phyloP scores from a whole-genome alignment of 64 coral and sea anemone species.

The Anthopleura sola region DNA sequence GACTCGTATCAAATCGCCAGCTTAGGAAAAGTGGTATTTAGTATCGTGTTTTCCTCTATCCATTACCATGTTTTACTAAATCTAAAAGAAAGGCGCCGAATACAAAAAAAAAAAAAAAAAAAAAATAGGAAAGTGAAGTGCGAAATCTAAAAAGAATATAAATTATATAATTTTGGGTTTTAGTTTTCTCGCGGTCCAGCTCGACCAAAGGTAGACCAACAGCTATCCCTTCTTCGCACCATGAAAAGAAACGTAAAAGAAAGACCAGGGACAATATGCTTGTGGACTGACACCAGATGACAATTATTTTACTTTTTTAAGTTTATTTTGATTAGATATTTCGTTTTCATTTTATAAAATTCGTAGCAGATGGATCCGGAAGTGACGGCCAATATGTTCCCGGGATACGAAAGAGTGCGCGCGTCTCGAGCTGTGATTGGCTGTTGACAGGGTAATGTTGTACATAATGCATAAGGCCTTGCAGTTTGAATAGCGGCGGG shows the following conservation, averaged over 20 bases:
- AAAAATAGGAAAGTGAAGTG: neutral
- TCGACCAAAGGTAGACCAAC: neutral
- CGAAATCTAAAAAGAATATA: neutral
- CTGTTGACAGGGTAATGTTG: slow-evolving; percentile 41
- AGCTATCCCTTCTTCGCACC: neutral
- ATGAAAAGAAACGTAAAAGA: neutral
- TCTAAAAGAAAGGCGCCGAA: neutral
- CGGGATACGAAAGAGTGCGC: slow-evolving; percentile 68
- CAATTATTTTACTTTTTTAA: neutral
- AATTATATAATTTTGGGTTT: neutral
- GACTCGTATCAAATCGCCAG: no score
- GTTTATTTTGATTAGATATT: neutral
- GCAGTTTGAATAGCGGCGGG: slow-evolving; percentile 80
- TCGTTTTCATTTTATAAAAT: neutral
- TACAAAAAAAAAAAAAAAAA: neutral
- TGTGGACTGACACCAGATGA: neutral
- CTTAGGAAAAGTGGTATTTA: no score
- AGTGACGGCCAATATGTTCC: slow-evolving; percentile 26
- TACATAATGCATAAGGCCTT: slow-evolving; percentile 47
- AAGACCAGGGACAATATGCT: neutral
- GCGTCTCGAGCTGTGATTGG: slow-evolving; percentile 77
- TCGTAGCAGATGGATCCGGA: neutral
- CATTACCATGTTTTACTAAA: no score
- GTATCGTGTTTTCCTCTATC: no score
- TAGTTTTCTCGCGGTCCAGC: neutral